Conservation (phyloP, 2,797 vertebrate species). For the Carapus acus region DNA sequence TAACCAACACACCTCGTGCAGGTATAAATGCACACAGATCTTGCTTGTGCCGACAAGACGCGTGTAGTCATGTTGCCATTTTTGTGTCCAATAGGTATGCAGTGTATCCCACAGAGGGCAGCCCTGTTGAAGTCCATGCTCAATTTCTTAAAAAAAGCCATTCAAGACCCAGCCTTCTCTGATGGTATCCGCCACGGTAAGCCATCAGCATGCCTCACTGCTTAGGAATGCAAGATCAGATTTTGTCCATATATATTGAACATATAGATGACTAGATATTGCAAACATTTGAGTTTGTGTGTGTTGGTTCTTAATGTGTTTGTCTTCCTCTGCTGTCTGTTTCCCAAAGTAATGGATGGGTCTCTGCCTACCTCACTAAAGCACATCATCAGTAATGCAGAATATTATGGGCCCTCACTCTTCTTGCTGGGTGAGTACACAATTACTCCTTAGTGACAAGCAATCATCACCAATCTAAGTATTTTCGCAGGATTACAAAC, state of each 20-base stretch:
- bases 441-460: neutral
- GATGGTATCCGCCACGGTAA: conserved; percentile 95
- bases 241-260: conserved; percentile 1
- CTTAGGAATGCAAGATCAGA: neutral
- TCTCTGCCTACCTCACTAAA: conserved; percentile 97
- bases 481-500: conserved; percentile 1
- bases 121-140: conserved; percentile 96
- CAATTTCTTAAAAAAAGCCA: conserved; percentile 98
- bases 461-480: neutral
- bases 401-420: conserved; percentile 96
- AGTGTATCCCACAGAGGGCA: conserved; percentile 97
- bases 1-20: conserved; percentile 71
- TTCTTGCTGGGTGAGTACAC: conserved; percentile 86
- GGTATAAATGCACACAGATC: conserved; percentile 51
- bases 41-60: neutral
- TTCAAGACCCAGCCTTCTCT: conserved; percentile 95
- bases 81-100: conserved; percentile 74
- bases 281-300: conserved; percentile 1
- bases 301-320: conserved; percentile 8
- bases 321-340: conserved; percentile 13
- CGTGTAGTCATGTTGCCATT: neutral
- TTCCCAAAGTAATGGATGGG: conserved; percentile 90
- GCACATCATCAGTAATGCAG: conserved; percentile 98
- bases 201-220: conserved; percentile 16
- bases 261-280: neutral